A percentile compares a stretch with the other conserved stretches of the same genome.
Evolutionary conservation across 2,888 invertebrate species (phyloP).

Genomic region (Pristionchus exspectatus): DNA sequence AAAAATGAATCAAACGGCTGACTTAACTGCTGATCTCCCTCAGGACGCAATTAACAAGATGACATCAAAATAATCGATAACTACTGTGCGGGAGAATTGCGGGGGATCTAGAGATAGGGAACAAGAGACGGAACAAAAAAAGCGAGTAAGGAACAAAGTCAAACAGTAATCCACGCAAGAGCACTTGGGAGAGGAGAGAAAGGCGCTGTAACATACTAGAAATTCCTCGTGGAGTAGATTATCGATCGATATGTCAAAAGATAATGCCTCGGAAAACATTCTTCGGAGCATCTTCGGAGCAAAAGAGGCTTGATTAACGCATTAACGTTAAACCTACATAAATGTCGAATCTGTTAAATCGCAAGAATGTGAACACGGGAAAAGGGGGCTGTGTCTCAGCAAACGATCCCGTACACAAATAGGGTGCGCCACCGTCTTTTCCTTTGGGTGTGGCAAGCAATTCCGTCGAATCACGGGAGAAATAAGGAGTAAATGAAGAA

Average conservation of each 20-base stretch:
- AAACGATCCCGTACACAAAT: not conserved
- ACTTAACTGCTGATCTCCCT: too few species aligned
- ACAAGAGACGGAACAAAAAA: conserved; percentile 28
- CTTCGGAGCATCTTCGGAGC: too few species aligned
- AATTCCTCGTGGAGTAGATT: not conserved
- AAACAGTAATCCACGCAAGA: conserved; percentile 42
- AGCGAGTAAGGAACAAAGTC: conserved; percentile 50
- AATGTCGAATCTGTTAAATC: too few species aligned
- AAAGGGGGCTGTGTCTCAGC: not conserved
- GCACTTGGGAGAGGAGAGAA: not conserved
- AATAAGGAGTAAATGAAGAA: not conserved
- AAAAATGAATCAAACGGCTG: too few species aligned
- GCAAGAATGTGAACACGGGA: not conserved
- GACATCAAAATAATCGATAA: not conserved
- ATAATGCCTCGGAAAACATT: too few species aligned
- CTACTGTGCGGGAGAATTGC: not conserved
- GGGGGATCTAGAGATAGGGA: conserved; percentile 17
- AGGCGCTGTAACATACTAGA: conserved; percentile 37
- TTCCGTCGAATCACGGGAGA: not conserved
- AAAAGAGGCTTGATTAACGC: not conserved
- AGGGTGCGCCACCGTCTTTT: not conserved
- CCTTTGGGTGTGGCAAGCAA: conserved; percentile 38
- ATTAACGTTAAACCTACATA: not conserved
- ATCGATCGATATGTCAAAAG: not conserved
- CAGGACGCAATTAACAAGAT: too few species aligned